These are phyloP conservation scores for Progne subis DNA, from an alignment of 2,113 vertebrate species.

Conservation along the genomic window DNA sequence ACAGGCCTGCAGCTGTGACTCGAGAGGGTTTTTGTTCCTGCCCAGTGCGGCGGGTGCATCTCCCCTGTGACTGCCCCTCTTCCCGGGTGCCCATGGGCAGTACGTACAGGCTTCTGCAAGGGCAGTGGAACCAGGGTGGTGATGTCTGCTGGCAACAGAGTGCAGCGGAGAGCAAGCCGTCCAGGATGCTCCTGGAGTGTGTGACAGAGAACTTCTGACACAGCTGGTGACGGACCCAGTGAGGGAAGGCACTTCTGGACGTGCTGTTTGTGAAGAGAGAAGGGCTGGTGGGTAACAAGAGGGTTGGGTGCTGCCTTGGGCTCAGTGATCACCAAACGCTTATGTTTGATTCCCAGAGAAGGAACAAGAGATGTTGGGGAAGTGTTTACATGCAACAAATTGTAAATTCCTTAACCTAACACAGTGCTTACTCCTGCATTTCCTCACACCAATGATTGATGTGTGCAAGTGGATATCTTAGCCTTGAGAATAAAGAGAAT, in stretches of 20 bases:
- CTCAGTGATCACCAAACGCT: not conserved
- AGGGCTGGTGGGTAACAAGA: not conserved
- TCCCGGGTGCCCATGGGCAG: not conserved
- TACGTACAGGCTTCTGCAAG: not conserved
- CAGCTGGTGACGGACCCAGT: not conserved
- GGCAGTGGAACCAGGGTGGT: not conserved
- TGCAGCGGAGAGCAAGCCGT: not conserved
- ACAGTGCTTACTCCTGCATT: not conserved
- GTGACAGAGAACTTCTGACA: not conserved
- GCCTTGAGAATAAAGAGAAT: not conserved
- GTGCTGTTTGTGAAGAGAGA: not conserved
- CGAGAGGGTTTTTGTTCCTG: not conserved
- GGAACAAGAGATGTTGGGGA: not conserved
- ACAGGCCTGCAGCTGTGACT: not conserved
- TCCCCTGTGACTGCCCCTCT: not conserved
- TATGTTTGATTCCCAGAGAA: not conserved
- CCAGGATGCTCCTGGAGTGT: not conserved
- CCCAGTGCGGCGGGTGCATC: not conserved
- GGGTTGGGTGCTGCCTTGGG: no score
- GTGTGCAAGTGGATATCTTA: not conserved
- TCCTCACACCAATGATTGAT: not conserved
- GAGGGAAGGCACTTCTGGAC: not conserved
- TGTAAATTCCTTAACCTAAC: not conserved
- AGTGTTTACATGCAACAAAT: not conserved
- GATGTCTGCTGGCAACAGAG: not conserved